Conservation (phyloP, 2,888 invertebrate genomes). For the Leucophenga montana region DNA sequence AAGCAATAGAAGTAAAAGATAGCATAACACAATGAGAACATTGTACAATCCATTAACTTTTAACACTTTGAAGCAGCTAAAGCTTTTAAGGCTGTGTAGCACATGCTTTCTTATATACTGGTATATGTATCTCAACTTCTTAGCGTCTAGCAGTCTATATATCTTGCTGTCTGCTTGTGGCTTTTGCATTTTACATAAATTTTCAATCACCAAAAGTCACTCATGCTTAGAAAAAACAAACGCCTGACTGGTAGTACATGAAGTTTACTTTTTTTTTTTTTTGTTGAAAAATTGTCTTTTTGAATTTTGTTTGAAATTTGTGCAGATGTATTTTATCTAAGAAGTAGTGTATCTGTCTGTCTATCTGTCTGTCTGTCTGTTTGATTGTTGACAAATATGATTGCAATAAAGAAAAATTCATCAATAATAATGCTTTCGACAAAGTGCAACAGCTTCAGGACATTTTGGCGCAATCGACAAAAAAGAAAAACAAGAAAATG, state of each 20-base stretch:
- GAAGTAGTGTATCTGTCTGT: neutral
- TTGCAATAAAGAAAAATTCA: too few species aligned
- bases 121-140: neutral
- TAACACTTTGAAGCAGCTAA: slow-evolving; percentile 32
- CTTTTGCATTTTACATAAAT: slow-evolving; percentile 56
- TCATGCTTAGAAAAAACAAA: slow-evolving; percentile 20
- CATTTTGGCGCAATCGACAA: neutral
- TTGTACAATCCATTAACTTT: slow-evolving; percentile 59
- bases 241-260: neutral
- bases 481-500: neutral
- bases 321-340: neutral
- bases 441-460: too few species aligned
- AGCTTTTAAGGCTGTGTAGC: slow-evolving; percentile 23
- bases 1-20: neutral
- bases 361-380: neutral
- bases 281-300: neutral
- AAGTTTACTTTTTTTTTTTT: neutral
- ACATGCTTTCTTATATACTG: neutral
- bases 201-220: slow-evolving; percentile 40
- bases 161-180: slow-evolving; percentile 17
- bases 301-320: neutral
- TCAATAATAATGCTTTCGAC: too few species aligned
- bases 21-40: slow-evolving; percentile 43
- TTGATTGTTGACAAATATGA: neutral
- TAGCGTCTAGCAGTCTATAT: neutral